phyloP scores from a whole-genome alignment of 2,888 invertebrate species.

The Onthophagus sagittarius region DNA sequence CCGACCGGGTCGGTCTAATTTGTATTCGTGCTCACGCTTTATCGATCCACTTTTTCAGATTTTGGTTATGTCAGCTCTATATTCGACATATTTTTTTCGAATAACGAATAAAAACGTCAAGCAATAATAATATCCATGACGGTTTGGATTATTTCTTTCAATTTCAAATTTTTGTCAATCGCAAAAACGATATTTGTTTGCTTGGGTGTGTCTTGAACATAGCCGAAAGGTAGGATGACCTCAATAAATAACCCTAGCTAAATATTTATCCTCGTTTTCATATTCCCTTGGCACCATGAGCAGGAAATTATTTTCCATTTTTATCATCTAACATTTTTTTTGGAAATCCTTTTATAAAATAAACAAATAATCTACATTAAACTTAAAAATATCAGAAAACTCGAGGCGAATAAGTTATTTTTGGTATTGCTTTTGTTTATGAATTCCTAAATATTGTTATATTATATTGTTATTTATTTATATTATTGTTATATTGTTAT shows the following conservation, averaged over 20 bases:
- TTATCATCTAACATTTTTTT: not conserved
- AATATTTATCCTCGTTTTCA: not conserved
- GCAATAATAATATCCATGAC: not conserved
- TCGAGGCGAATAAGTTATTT: too few species aligned
- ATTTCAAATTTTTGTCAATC: not conserved
- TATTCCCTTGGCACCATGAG: not conserved
- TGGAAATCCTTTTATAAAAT: too few species aligned
- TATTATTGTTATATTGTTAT: too few species aligned
- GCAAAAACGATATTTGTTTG: not conserved
- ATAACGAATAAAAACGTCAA: not conserved
- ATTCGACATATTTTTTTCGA: not conserved
- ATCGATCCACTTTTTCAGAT: constrained; percentile 4
- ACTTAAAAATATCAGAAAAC: too few species aligned
- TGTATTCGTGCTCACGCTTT: constrained; percentile 5
- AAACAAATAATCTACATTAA: too few species aligned
- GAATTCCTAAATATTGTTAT: too few species aligned
- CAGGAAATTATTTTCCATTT: not conserved
- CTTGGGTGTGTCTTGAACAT: not conserved
- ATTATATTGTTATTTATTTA: too few species aligned
- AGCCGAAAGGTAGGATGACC: not conserved
- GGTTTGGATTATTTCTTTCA: not conserved
- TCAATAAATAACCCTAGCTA: not conserved
- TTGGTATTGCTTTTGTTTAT: too few species aligned
- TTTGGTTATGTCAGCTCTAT: constrained; percentile 1
- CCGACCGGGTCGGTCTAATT: constrained; percentile 2